Base-by-base conservation (phyloP, 1,140 invertebrate genomes). In the Capitella teleta region DNA sequence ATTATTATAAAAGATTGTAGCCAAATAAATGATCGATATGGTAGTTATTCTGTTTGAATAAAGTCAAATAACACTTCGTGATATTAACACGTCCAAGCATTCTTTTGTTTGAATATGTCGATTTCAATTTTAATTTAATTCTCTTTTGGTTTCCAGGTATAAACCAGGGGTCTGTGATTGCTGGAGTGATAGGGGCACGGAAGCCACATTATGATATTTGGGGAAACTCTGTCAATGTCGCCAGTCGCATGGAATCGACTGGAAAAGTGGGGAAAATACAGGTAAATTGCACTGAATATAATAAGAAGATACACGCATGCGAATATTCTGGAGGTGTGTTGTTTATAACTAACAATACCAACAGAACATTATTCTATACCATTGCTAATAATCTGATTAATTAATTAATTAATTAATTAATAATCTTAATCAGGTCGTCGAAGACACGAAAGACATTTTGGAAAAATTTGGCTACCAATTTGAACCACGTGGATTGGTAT, bases 121-220 rank as follows among this genome's bases (percentile, higher is more conserved):
- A 4, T 6, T 6, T 21, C 10, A 21, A 6, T 3, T 8, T 40
- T 24, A 2, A 16, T 5, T 14, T 18, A 40, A 14, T 21, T 18
- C 5, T 38, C 16, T 43, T 21, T 2, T 24, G n/a, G 3, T 18
- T 34, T 32, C 16, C 58, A 90, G 88, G 93, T 48, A 75, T 98
- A 40, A 92, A 88, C 71, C 85, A 95, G 63, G 93, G 93, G 0
- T 87, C 91, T 0, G 88, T 96, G 2, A 91, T 97, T 62, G 89
- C 90, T 12, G 91, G 91, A 18, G 91, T 97, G 6, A 87, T 96
- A 19, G 92, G 92, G 0, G 90, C 91, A 0, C 87, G 93, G 63
- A 97, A 97, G 64, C 94, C 93, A 0, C 91, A 97, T 61, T 97
- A 96, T 71, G 94, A 97, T 60, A 96, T 94, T 58, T 97, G 93